These are phyloP conservation scores for Phyllotreta cruciferae DNA, from an alignment of 2,888 invertebrate species.

Conservation along the genomic window DNA sequence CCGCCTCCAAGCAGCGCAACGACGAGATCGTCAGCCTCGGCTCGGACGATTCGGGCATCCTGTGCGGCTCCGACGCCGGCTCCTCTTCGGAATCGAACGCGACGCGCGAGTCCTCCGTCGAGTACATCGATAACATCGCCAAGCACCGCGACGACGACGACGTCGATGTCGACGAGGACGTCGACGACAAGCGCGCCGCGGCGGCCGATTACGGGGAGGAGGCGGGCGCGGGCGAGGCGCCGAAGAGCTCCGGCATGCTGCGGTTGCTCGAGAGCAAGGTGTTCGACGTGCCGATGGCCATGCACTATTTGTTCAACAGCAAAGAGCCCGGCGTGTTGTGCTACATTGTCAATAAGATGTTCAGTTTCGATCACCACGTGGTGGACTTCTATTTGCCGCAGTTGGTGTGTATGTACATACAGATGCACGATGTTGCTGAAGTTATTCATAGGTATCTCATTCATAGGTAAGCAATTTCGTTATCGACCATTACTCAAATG, in stretches of 20 bases:
- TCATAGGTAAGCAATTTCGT: slow-evolving; percentile 67
- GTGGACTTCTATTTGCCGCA: slow-evolving; percentile 99
- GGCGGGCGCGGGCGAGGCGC: slow-evolving; percentile 39
- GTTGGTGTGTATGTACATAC: slow-evolving; percentile 97
- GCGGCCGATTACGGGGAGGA: background rate
- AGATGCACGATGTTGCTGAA: slow-evolving; percentile 97
- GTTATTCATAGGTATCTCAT: slow-evolving; percentile 84
- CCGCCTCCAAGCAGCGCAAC: slow-evolving; percentile 60
- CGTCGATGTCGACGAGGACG: slow-evolving; percentile 46
- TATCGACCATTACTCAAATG: no score
- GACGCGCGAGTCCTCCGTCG: slow-evolving; percentile 63
- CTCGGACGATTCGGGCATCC: slow-evolving; percentile 82
- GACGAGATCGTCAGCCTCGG: slow-evolving; percentile 71
- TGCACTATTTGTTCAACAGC: slow-evolving; percentile 96
- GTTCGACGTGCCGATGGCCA: slow-evolving; percentile 98
- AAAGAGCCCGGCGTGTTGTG: slow-evolving; percentile 98
- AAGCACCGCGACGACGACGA: slow-evolving; percentile 61
- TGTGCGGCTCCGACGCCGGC: slow-evolving; percentile 67
- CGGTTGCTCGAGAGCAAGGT: slow-evolving; percentile 96
- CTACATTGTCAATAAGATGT: slow-evolving; percentile 97
- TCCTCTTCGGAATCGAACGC: slow-evolving; percentile 59
- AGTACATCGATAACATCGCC: slow-evolving; percentile 58
- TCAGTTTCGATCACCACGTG: slow-evolving; percentile 89
- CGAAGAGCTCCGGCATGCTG: slow-evolving; percentile 70
- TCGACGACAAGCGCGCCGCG: slow-evolving; percentile 28